Percentiles rank a stretch among this genome's conserved stretches.
These are phyloP conservation scores for Podarcis lilfordi DNA, from an alignment of 2,797 vertebrate species.

Conservation along the genomic window DNA sequence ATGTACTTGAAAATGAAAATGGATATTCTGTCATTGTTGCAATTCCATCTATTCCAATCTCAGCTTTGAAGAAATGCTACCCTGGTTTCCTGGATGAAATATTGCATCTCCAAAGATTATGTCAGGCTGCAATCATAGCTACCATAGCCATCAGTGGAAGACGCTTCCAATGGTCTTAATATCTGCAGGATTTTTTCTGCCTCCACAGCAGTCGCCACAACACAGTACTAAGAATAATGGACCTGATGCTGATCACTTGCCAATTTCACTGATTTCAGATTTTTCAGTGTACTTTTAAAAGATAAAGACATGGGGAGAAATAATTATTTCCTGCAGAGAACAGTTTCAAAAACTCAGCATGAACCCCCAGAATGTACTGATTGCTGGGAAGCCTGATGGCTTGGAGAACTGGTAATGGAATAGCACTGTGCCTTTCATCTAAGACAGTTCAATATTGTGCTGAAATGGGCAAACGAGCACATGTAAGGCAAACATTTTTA, in stretches of 20 bases:
- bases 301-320: constrained; percentile 7
- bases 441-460: neutral
- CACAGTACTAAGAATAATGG: neutral
- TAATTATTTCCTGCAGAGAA: constrained; percentile 20
- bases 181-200: neutral
- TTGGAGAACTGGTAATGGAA: constrained; percentile 3
- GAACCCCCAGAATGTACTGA: neutral
- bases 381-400: neutral
- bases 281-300: constrained; percentile 6
- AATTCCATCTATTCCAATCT: neutral
- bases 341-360: constrained; percentile 9
- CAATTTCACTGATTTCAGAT: constrained; percentile 13
- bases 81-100: neutral
- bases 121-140: neutral
- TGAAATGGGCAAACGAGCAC: neutral
- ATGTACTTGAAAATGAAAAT: neutral
- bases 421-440: constrained; percentile 13
- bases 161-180: neutral
- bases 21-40: neutral
- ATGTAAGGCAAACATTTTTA: neutral
- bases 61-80: neutral
- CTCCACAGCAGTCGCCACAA: neutral
- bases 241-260: neutral
- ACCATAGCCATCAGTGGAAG: neutral
- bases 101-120: neutral